Evolutionary conservation across 1,140 invertebrate genomes (phyloP).

Genomic region (Brachionus manjavacas): DNA sequence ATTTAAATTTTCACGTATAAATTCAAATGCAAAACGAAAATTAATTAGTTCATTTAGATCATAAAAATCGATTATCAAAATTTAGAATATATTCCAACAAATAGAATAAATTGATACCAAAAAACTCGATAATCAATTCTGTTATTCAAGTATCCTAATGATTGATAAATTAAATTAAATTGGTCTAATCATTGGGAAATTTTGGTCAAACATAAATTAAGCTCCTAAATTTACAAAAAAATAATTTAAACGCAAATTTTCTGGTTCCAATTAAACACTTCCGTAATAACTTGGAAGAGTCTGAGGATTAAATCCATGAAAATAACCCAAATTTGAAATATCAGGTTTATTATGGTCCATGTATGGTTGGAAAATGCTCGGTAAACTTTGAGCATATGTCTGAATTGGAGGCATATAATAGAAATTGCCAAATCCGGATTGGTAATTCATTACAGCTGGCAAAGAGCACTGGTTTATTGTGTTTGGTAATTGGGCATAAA

Average conservation of each 20-base stretch:
- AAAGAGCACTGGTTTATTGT: neutral
- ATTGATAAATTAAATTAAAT: slow-evolving; percentile 31
- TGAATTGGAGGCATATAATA: slow-evolving; percentile 16
- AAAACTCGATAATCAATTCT: neutral
- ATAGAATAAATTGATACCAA: neutral
- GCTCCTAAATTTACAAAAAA: slow-evolving; percentile 36
- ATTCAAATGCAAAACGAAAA: neutral
- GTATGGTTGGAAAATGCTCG: slow-evolving; percentile 6
- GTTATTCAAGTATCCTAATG: neutral
- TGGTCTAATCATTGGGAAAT: slow-evolving; percentile 13
- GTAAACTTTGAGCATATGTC: slow-evolving; percentile 10
- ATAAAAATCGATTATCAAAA: neutral
- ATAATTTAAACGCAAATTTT: slow-evolving; percentile 36
- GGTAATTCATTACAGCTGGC: neutral
- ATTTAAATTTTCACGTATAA: neutral
- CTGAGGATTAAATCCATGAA: slow-evolving; percentile 20
- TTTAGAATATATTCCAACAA: neutral
- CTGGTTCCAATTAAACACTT: neutral
- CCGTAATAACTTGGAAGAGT: slow-evolving; percentile 1
- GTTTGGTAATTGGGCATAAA: neutral
- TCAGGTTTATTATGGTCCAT: slow-evolving; percentile 17
- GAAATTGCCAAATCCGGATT: neutral
- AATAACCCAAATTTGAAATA: neutral
- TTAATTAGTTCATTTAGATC: neutral
- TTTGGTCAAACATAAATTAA: slow-evolving; percentile 38